phyloP scores from a whole-genome alignment of 2,113 vertebrate genomes.

The Archocentrus centrarchus region DNA sequence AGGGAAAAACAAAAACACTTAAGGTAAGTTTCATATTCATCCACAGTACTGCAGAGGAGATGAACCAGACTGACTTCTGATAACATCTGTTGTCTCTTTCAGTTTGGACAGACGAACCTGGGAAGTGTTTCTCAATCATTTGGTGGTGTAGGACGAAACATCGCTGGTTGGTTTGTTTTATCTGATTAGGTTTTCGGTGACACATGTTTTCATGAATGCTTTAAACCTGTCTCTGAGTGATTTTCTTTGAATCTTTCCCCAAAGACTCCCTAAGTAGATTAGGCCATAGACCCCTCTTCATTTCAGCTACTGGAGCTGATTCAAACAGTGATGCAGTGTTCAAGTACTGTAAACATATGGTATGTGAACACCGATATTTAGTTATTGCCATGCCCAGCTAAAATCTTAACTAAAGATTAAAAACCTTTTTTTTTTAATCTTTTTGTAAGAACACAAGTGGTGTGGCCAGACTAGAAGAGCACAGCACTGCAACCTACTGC shows the following conservation, averaged over 20 bases:
- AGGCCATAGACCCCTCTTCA: constrained; percentile 81
- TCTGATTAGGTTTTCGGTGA: background rate
- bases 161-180: constrained; percentile 82
- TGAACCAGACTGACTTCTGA: background rate
- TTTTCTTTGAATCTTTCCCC: constrained; percentile 20
- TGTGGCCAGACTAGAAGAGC: constrained; percentile 70
- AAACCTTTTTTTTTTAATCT: background rate
- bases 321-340: constrained; percentile 83
- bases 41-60: background rate
- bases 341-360: constrained; percentile 88
- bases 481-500: constrained; percentile 83
- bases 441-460: constrained; percentile 75
- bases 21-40: constrained; percentile 72
- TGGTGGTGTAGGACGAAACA: constrained; percentile 90
- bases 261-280: constrained; percentile 89
- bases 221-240: background rate
- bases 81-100: constrained; percentile 44
- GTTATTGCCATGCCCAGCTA: background rate
- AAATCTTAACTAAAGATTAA: background rate
- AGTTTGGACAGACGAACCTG: constrained; percentile 89
- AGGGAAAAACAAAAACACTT: constrained; percentile 81
- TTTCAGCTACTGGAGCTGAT: constrained; percentile 88
- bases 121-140: constrained; percentile 87
- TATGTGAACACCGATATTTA: constrained; percentile 54
- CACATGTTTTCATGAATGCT: background rate